Base-by-base conservation (phyloP, 64 coral and sea anemone species). In the Cladopsammia gracilis region DNA sequence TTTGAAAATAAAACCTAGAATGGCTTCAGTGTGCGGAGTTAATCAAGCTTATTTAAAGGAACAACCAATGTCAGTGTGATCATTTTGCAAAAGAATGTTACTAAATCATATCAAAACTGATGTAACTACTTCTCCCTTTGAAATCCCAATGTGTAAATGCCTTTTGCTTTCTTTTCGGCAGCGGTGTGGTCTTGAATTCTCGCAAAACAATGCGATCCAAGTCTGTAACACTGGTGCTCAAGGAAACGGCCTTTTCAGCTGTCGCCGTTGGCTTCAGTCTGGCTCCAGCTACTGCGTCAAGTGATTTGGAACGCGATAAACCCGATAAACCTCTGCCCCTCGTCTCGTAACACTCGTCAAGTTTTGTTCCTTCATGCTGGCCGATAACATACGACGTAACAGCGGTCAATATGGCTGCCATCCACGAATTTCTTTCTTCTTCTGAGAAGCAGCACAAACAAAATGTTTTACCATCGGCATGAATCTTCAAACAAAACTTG, bases 351-450 rank as follows among this genome's bases (percentile, higher is more conserved):
- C 22, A 6, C 10, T 94, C 89, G 0, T 91, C 92, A 3, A 87
- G 77, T 34, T 86, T 47, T 59, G 79, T 78, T 20, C 91, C 95
- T 59, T 98, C 93, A 22, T 90, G 85, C 57, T 76, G 64, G 12
- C 92, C 91, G 18, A 99, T 70, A 23, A 99, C 76, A 45, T 94
- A 94, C 25, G 95, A 91, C 10, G 98, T 90, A 25, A 99, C 89
- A 50, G 98, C 92, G 19, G 98, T 99, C 22, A 99, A 72, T 19
- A 99, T 93, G 13, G 98, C 94, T 22, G 94, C 91, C 53, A 99
- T 83, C 98, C 98, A 99, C 0, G 88, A 83, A 67, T 99, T 99
- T 77, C 98, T 80, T 85, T 99, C 98, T 9, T 99, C 98, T 26
- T 96, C 95, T 13, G 98, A 99, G 81, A 99, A 99, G 53, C 98